phyloP scores from a whole-genome alignment of 2,888 invertebrate species.

The Cheiracanthium punctorium region DNA sequence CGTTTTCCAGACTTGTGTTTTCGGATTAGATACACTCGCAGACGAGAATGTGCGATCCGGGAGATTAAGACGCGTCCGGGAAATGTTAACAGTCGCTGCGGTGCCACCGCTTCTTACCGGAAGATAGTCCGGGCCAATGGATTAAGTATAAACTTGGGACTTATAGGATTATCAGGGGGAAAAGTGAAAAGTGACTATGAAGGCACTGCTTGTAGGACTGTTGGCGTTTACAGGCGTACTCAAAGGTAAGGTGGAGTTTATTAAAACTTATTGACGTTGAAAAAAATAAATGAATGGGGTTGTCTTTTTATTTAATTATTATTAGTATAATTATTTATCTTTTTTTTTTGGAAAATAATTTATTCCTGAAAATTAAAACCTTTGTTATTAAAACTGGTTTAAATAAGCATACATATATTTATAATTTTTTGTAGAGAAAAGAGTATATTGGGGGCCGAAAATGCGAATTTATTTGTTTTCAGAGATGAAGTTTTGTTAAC shows the following conservation, averaged over 20 bases:
- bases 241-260: slow-evolving; percentile 24
- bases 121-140: slow-evolving; percentile 29
- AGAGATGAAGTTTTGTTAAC: too few relatives aligned
- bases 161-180: slow-evolving; percentile 28
- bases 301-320: too few relatives aligned
- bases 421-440: too few relatives aligned
- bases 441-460: too few relatives aligned
- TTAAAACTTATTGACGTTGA: too few relatives aligned
- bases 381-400: too few relatives aligned
- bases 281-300: too few relatives aligned
- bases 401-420: too few relatives aligned
- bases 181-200: slow-evolving; percentile 21
- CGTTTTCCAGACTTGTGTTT: slow-evolving; percentile 35
- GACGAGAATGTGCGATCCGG: slow-evolving; percentile 57
- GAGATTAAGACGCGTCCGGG: slow-evolving; percentile 48
- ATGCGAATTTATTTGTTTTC: too few relatives aligned
- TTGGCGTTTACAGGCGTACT: slow-evolving; percentile 33
- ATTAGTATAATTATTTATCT: too few relatives aligned
- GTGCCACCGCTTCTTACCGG: slow-evolving; percentile 31
- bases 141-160: slow-evolving; percentile 35
- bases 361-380: too few relatives aligned
- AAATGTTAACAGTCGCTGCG: slow-evolving; percentile 33
- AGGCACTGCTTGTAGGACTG: slow-evolving; percentile 5
- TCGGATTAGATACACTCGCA: slow-evolving; percentile 42
- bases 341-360: too few relatives aligned